Evolutionary conservation across 2,888 invertebrate species (phyloP).

Genomic region (Boloria euphrosyne): DNA sequence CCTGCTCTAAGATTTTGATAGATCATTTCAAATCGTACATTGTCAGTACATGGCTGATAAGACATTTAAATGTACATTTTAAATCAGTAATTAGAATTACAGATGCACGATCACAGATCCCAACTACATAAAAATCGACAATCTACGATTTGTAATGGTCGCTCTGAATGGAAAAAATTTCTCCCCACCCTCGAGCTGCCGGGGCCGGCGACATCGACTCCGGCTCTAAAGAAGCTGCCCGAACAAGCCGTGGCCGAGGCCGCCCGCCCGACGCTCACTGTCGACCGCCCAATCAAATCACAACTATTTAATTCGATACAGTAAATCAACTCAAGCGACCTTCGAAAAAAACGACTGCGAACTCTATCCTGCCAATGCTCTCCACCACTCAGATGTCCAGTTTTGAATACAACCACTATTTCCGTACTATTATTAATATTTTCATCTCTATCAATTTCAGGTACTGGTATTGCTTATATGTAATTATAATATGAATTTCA

Average conservation of each 20-base stretch:
- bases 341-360: constrained; percentile 33
- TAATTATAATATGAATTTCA: constrained; percentile 63
- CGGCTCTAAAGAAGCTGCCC: too few species aligned
- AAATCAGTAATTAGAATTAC: too few species aligned
- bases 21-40: not conserved
- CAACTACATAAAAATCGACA: too few species aligned
- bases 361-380: constrained; percentile 35
- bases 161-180: not conserved
- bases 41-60: not conserved
- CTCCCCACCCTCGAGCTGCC: not conserved
- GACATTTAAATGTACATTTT: not conserved
- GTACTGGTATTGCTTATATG: constrained; percentile 80
- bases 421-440: constrained; percentile 66
- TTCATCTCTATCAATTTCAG: constrained; percentile 62
- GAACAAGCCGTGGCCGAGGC: too few species aligned
- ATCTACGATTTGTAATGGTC: not conserved
- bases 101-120: too few species aligned
- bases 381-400: constrained; percentile 36
- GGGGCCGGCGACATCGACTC: too few species aligned
- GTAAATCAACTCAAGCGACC: constrained; percentile 36
- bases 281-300: constrained; percentile 39
- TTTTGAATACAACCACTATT: constrained; percentile 62
- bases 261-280: not conserved
- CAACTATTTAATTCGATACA: constrained; percentile 33
- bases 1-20: constrained; percentile 36